Evolutionary conservation across 2,888 invertebrate species (phyloP).

Genomic region (Eupithecia exiguata): DNA sequence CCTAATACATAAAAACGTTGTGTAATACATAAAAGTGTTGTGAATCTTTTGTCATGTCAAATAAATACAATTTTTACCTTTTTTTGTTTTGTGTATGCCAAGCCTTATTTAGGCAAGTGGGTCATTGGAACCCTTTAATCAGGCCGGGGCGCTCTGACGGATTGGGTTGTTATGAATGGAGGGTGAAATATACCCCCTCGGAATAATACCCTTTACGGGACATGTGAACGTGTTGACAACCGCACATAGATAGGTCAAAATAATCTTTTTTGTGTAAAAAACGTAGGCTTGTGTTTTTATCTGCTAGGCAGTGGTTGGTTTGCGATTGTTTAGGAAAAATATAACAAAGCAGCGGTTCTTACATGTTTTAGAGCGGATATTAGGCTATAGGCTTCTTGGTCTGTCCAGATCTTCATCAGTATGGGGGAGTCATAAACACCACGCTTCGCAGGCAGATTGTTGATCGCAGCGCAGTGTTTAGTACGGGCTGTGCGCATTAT

Average conservation of each 20-base stretch:
- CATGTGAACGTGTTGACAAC: constrained; percentile 2
- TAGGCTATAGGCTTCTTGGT: no score
- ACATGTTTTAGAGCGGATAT: no score
- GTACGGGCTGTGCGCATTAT: no score
- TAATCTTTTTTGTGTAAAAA: background rate
- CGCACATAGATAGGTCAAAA: background rate
- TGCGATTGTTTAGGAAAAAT: background rate
- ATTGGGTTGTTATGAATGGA: constrained; percentile 36
- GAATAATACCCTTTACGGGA: background rate
- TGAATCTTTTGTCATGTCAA: no score
- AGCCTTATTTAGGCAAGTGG: constrained; percentile 24
- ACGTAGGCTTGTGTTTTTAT: background rate
- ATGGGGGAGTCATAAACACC: no score
- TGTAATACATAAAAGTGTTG: no score
- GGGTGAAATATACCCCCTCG: constrained; percentile 9
- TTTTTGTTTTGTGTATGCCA: background rate
- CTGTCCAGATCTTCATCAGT: no score
- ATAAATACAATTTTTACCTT: no score
- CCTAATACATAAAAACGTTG: no score
- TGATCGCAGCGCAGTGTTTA: no score
- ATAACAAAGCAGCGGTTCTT: no score
- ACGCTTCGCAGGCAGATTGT: no score
- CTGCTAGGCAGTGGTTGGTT: background rate
- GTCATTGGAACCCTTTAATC: constrained; percentile 51
- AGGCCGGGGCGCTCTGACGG: constrained; percentile 38